A percentile compares a stretch with the other conserved stretches of the same genome.
Conservation (phyloP, 2,888 invertebrate genomes). For the Meganola albula region DNA sequence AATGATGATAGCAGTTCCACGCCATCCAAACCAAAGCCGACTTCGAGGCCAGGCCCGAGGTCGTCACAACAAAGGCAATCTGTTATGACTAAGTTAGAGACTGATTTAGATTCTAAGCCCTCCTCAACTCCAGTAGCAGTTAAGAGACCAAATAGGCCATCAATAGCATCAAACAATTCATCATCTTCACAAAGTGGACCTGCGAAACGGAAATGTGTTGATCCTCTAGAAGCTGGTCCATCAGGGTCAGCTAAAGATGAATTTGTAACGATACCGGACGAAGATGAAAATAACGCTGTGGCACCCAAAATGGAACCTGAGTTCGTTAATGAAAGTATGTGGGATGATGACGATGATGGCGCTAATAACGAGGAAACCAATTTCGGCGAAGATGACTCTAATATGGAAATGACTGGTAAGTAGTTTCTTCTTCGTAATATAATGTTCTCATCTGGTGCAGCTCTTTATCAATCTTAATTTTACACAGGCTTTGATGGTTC, state of each 20-base stretch:
- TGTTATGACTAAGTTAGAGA: constrained; percentile 79
- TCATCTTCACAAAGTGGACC: constrained; percentile 78
- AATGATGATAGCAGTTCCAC: constrained; percentile 74
- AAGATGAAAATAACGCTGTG: constrained; percentile 75
- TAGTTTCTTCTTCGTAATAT: constrained; percentile 1
- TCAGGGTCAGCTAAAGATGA: constrained; percentile 75
- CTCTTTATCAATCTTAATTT: no score
- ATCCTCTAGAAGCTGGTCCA: constrained; percentile 80
- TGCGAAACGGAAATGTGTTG: constrained; percentile 76
- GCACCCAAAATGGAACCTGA: constrained; percentile 83
- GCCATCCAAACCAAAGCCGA: constrained; percentile 78
- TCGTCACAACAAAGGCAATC: constrained; percentile 80
- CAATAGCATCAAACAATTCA: constrained; percentile 78
- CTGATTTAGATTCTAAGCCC: constrained; percentile 80
- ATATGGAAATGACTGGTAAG: constrained; percentile 80
- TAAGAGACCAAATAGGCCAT: constrained; percentile 82
- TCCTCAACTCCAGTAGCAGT: constrained; percentile 78
- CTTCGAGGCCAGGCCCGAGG: constrained; percentile 80
- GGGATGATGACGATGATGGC: constrained; percentile 79
- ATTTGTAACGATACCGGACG: constrained; percentile 74
- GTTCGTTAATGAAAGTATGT: constrained; percentile 79
- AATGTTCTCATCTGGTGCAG: background rate
- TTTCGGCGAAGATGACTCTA: constrained; percentile 82
- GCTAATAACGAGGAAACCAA: constrained; percentile 80
- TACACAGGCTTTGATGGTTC: constrained; percentile 74